Base-by-base conservation (phyloP, 2,113 vertebrate species). In the Scopus umbretta region DNA sequence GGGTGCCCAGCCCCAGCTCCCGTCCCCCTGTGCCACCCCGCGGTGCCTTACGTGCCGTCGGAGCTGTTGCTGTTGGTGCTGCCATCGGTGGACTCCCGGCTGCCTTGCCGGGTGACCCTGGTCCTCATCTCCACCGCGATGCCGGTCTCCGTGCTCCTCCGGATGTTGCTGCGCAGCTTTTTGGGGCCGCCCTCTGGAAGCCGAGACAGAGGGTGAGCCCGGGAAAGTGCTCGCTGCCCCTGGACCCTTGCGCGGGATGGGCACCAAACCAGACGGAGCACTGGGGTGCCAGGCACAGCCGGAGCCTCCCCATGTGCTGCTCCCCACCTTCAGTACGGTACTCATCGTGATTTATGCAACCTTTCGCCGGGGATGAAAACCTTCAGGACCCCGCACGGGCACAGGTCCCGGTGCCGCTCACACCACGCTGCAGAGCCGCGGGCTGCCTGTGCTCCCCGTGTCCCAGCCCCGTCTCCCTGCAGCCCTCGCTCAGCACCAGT, bases 51-150 rank as follows among this genome's bases (percentile, higher is more conserved):
- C 99, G 98, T 99, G 98, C 99, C 99, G 3, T 99, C 99, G 0
- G 99, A 99, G 98, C 99, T 99, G 98, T 99, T 99, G 94, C 99
- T 99, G 98, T 99, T 99, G 96, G 99, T 99, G 98, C 99, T 99
- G 92, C 99, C 99, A 3, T 99, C 99, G 0, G 99, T 99, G 40
- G 99, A 99, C 55, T 99, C 99, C 47, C 99, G 98, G 97, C 99
- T 99, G 95, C 99, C 98, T 92, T 99, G 99, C 91, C 99, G 98
- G 3, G 99, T 99, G 42, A 99, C 98, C 7, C 99, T 98, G 96
- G 99, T 99, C 94, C 99, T 98, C 99, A 99, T 99, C 98, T 99
- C 99, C 97, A 99, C 99, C 0, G 99, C 99, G 22, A 99, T 99
- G 78, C 99, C 99, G 0, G 99, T 99, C 98, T 99, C 99, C 0